Evolutionary conservation across 2,797 vertebrate genomes (phyloP).

Genomic region (Amblyraja radiata): DNA sequence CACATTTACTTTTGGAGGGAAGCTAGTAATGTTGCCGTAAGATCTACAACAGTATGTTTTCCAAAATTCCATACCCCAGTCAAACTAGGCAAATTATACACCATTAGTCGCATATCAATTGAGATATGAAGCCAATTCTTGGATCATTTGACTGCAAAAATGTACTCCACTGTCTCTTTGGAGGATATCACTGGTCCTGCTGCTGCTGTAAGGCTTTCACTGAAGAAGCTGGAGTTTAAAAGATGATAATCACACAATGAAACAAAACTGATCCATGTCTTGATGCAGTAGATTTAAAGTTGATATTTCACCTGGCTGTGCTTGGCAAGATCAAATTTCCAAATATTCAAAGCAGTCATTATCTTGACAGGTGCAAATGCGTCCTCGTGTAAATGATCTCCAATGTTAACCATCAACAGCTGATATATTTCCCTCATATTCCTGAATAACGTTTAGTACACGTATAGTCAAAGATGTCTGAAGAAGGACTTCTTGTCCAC

Average conservation of each 20-base stretch:
- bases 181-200: background rate
- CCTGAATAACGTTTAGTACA: background rate
- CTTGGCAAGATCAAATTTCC: background rate
- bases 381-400: background rate
- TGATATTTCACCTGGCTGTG: background rate
- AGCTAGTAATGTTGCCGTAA: too few species aligned
- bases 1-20: too few species aligned
- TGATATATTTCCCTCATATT: background rate
- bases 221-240: background rate
- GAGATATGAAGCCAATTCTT: background rate
- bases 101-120: too few species aligned
- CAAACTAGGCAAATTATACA: too few species aligned
- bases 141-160: background rate
- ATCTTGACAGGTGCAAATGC: background rate
- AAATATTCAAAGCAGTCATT: background rate
- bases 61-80: too few species aligned
- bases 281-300: too few species aligned
- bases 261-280: too few species aligned
- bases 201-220: background rate
- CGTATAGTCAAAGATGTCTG: background rate
- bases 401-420: background rate
- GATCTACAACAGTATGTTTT: too few species aligned
- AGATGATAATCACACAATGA: too few species aligned
- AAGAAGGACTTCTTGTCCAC: background rate
- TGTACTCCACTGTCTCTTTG: background rate